Evolutionary conservation across 2,797 vertebrate genomes (phyloP).

Genomic region (Halcyon smyrnensis): DNA sequence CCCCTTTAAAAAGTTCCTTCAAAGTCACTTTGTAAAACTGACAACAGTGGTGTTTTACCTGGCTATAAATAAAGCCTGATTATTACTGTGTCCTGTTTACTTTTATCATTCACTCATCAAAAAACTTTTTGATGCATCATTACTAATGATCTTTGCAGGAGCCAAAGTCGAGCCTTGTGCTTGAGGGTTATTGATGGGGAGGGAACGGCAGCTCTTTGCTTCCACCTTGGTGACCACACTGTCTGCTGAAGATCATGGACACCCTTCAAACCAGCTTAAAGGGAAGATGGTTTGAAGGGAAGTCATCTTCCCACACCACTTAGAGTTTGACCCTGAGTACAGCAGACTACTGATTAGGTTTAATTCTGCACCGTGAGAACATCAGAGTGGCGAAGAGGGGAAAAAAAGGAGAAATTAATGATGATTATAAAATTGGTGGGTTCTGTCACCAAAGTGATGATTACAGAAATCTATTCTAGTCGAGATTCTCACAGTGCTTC

Average conservation of each 20-base stretch:
- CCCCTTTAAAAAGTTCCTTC: slow-evolving; percentile 77
- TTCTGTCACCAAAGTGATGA: background rate
- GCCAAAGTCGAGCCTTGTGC: slow-evolving; percentile 37
- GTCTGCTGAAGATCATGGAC: background rate
- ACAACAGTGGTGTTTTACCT: slow-evolving; percentile 14
- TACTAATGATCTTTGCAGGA: slow-evolving; percentile 37
- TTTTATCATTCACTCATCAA: slow-evolving; percentile 79
- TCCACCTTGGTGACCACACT: background rate
- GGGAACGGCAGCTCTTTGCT: background rate
- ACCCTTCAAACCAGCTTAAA: background rate
- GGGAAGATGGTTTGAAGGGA: background rate
- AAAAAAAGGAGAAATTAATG: background rate
- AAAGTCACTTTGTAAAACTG: slow-evolving; percentile 81
- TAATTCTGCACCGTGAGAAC: background rate
- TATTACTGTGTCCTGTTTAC: slow-evolving; percentile 75
- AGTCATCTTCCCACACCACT: background rate
- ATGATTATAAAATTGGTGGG: background rate
- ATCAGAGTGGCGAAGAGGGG: accelerated
- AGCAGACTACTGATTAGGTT: background rate
- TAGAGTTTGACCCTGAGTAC: background rate
- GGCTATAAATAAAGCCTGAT: slow-evolving; percentile 78
- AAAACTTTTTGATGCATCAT: slow-evolving; percentile 65
- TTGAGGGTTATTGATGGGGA: background rate
- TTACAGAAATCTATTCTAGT: background rate
- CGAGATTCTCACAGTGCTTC: accelerated